Evolutionary conservation across 2,888 invertebrate species (phyloP).

Genomic region (Crossocerus cetratus): DNA sequence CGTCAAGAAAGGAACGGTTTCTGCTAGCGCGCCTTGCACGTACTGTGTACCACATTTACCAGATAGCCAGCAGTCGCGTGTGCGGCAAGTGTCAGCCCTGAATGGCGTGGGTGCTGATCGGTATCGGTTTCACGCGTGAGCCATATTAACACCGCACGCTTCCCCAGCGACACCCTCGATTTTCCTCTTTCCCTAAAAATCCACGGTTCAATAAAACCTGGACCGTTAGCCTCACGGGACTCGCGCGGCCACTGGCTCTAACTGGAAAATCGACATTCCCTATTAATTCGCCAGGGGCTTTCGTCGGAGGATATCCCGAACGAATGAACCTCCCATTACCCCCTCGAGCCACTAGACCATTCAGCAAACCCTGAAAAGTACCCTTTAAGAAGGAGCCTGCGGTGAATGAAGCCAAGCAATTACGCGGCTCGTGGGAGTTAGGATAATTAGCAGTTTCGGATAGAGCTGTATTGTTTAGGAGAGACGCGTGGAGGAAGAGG

Average conservation of each 20-base stretch:
- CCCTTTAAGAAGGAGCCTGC: no score
- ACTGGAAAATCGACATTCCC: no score
- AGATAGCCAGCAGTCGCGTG: not conserved
- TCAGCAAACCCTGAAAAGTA: no score
- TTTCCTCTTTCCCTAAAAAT: slow-evolving; percentile 20
- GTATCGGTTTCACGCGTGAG: slow-evolving; percentile 24
- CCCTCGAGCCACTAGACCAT: no score
- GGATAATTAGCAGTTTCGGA: no score
- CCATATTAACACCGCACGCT: slow-evolving; percentile 7
- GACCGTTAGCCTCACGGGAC: not conserved
- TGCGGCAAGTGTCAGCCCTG: slow-evolving; percentile 34
- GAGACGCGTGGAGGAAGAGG: no score
- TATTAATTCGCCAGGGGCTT: no score
- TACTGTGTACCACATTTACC: not conserved
- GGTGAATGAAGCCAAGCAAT: no score
- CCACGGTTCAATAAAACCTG: not conserved
- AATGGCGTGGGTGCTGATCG: slow-evolving; percentile 29
- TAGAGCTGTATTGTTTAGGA: no score
- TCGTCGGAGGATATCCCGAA: no score
- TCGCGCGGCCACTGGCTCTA: not conserved
- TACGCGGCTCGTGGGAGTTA: no score
- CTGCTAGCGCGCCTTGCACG: slow-evolving; percentile 29
- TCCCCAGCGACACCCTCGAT: slow-evolving; percentile 6
- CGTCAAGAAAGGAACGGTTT: slow-evolving; percentile 44
- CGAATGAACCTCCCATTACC: no score